Percentiles rank a stretch among this genome's conserved stretches.
phyloP scores from a whole-genome alignment of 2,797 vertebrate species.

The Cryptoblepharus egeriae region DNA sequence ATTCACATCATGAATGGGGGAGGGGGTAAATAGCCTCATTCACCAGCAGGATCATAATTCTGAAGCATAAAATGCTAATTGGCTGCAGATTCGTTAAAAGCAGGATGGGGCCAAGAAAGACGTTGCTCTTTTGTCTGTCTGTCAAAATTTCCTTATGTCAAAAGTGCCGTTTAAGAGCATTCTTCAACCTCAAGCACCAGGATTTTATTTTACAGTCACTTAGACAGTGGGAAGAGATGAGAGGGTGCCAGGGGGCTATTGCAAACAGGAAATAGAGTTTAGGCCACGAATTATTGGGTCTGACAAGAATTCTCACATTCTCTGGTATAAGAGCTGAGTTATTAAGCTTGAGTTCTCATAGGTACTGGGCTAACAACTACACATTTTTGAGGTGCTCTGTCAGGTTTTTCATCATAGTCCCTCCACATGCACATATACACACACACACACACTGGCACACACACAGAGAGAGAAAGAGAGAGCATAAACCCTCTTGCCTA shows the following conservation, averaged over 20 bases:
- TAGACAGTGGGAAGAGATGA: background rate
- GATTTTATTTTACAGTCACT: conserved; percentile 20
- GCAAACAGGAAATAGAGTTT: conserved; percentile 1
- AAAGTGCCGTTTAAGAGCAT: background rate
- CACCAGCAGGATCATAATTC: background rate
- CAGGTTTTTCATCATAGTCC: background rate
- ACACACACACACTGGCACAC: too few species aligned
- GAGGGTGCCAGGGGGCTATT: background rate
- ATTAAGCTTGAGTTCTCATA: background rate
- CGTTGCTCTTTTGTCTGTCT: background rate
- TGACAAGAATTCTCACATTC: conserved; percentile 1
- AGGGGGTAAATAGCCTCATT: conserved; percentile 30
- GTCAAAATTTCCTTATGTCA: background rate
- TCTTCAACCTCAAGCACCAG: background rate
- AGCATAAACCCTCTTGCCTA: background rate
- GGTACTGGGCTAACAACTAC: background rate
- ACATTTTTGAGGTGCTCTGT: background rate
- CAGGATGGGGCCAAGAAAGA: conserved; percentile 12
- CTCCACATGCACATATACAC: too few species aligned
- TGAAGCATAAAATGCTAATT: conserved; percentile 33
- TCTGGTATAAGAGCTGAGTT: background rate
- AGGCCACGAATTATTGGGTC: background rate
- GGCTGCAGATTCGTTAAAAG: conserved; percentile 32
- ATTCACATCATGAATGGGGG: conserved; percentile 6
- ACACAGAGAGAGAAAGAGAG: too few species aligned